A percentile compares a stretch with the other conserved stretches of the same genome.
phyloP scores from a whole-genome alignment of 2,113 vertebrate genomes.

The Pholis gunnellus region DNA sequence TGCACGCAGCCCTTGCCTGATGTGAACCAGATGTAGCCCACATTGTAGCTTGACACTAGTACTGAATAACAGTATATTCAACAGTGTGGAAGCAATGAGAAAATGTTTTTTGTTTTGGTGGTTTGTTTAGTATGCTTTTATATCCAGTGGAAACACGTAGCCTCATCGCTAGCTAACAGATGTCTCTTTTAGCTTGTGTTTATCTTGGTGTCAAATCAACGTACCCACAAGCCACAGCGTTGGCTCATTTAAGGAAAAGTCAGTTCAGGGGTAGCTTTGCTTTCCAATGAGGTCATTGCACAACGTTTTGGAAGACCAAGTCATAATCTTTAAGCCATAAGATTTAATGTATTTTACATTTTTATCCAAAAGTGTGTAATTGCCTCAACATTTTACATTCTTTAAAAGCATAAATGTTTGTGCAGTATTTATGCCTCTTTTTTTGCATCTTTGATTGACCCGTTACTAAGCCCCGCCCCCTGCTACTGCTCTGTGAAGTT shows the following conservation, averaged over 20 bases:
- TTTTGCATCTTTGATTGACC: not conserved
- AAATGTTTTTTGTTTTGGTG: slow-evolving; percentile 13
- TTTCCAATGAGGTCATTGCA: slow-evolving; percentile 13
- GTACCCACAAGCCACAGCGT: slow-evolving; percentile 19
- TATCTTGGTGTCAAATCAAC: slow-evolving; percentile 42
- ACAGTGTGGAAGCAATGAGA: slow-evolving; percentile 11
- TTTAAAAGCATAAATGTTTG: not conserved
- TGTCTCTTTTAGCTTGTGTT: slow-evolving; percentile 22
- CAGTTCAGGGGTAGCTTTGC: not conserved
- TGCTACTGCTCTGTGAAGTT: no score
- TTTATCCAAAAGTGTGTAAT: not conserved
- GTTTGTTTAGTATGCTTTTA: slow-evolving; percentile 27
- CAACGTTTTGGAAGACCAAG: not conserved
- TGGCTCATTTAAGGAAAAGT: slow-evolving; percentile 30
- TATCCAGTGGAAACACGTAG: slow-evolving; percentile 26
- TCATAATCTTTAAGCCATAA: no score
- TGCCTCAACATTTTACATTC: not conserved
- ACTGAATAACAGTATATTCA: slow-evolving; percentile 12
- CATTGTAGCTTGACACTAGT: slow-evolving; percentile 26
- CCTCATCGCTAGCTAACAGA: slow-evolving; percentile 30
- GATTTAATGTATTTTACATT: not conserved
- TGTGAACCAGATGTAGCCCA: slow-evolving; percentile 49
- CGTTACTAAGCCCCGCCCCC: no score
- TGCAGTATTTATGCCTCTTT: not conserved
- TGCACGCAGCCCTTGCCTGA: slow-evolving; percentile 41